phyloP scores from a whole-genome alignment of 2,888 invertebrate species.

The Microplitis manilae region DNA sequence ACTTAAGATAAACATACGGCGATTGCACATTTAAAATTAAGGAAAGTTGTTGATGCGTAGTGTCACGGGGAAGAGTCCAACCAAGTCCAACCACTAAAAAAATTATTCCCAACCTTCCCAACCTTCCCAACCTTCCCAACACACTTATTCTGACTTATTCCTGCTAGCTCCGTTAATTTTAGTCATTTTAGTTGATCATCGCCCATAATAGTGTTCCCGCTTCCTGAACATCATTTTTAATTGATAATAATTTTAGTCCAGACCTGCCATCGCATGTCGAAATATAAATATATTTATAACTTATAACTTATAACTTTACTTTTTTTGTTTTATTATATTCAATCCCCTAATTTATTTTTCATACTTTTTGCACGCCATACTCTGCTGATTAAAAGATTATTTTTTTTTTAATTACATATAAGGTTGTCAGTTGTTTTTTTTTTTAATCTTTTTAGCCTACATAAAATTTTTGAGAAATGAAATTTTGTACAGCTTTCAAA shows the following conservation, averaged over 20 bases:
- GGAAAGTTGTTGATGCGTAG: constrained; percentile 18
- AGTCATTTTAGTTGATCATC: neutral
- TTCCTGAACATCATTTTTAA: constrained; percentile 32
- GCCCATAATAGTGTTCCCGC: neutral
- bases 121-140: no score
- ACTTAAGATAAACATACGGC: constrained; percentile 26
- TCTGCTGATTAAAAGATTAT: neutral
- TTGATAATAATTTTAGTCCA: constrained; percentile 30
- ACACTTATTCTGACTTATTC: no score
- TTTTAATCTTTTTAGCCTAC: no score
- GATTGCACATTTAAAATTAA: constrained; percentile 22
- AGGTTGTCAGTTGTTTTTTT: neutral
- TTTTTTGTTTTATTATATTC: neutral
- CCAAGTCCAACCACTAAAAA: neutral
- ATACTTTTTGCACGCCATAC: neutral
- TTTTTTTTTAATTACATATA: neutral
- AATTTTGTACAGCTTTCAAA: no score
- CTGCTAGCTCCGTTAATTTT: neutral
- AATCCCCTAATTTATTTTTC: neutral
- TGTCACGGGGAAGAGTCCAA: neutral
- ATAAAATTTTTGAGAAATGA: no score
- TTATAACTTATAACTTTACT: no score
- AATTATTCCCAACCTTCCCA: neutral
- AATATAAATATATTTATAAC: no score
- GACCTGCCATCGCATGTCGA: constrained; percentile 25